Conservation (phyloP, 2,113 vertebrate genomes). For the Carassius carassius region DNA sequence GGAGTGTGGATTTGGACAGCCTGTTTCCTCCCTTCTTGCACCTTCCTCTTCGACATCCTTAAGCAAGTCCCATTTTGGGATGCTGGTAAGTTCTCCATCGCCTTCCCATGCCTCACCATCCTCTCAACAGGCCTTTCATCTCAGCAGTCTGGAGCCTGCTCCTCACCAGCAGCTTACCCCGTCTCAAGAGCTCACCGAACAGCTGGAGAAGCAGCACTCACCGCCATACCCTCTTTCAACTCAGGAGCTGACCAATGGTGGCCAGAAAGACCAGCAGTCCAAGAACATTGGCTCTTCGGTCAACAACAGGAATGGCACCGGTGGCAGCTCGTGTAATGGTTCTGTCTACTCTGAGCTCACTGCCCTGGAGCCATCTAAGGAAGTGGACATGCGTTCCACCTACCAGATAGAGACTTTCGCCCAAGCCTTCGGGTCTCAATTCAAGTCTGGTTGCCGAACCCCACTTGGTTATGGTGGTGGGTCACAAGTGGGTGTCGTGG, state of each 20-base stretch:
- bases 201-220: conserved; percentile 93
- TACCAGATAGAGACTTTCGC: conserved; percentile 99
- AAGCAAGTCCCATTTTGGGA: conserved; percentile 95
- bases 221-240: conserved; percentile 87
- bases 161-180: conserved; percentile 97
- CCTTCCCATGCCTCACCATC: conserved; percentile 47
- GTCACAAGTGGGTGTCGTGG: conserved; percentile 81
- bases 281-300: conserved; percentile 69
- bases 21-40: conserved; percentile 92
- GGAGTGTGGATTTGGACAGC: conserved; percentile 91
- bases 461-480: conserved; percentile 90
- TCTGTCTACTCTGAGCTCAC: conserved; percentile 90
- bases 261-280: conserved; percentile 88
- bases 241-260: conserved; percentile 82
- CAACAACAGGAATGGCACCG: conserved; percentile 46
- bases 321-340: conserved; percentile 66
- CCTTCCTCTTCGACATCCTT: conserved; percentile 83
- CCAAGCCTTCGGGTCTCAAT: conserved; percentile 99
- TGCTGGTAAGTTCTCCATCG: conserved; percentile 85
- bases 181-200: conserved; percentile 97
- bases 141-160: conserved; percentile 85
- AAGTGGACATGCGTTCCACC: conserved; percentile 84
- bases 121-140: conserved; percentile 88
- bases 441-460: conserved; percentile 95
- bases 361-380: conserved; percentile 89